These are phyloP conservation scores for Parapristionchus giblindavisi DNA, from an alignment of 2,888 invertebrate genomes.

Conservation along the genomic window DNA sequence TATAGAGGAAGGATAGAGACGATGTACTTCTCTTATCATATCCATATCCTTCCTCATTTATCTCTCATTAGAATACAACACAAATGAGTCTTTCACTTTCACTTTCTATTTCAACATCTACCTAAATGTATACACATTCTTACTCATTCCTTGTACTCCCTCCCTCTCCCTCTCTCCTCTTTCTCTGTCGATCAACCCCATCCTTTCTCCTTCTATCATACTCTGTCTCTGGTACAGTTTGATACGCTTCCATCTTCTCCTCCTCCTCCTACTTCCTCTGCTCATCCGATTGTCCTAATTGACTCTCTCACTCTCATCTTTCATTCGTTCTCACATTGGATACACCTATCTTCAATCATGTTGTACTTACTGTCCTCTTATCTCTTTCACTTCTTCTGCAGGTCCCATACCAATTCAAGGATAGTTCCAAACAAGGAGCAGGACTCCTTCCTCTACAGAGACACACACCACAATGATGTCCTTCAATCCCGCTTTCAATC, in stretches of 20 bases:
- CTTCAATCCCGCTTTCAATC: constrained; percentile 24
- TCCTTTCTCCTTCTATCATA: too few relatives aligned
- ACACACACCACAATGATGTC: constrained; percentile 25
- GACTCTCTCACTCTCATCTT: constrained; percentile 7
- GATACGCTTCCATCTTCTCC: too few relatives aligned
- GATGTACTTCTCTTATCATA: constrained; percentile 13
- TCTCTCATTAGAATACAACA: not conserved
- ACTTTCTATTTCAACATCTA: not conserved
- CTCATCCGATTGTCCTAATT: constrained; percentile 30
- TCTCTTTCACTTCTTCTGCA: not conserved
- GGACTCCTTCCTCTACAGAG: not conserved
- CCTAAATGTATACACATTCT: not conserved
- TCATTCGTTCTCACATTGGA: constrained; percentile 6
- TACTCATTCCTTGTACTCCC: not conserved
- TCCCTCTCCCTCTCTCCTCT: too few relatives aligned
- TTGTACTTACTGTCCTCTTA: not conserved
- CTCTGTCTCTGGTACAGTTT: too few relatives aligned
- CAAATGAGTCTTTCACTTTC: not conserved
- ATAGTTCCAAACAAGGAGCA: too few relatives aligned
- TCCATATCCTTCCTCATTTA: constrained; percentile 1
- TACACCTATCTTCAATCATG: not conserved
- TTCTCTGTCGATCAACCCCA: too few relatives aligned
- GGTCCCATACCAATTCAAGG: too few relatives aligned
- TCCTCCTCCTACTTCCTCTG: constrained; percentile 12
- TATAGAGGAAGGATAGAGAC: too few relatives aligned